These are phyloP conservation scores for Corydoras sp. DNA, from an alignment of 2,113 vertebrate genomes.

Conservation along the genomic window DNA sequence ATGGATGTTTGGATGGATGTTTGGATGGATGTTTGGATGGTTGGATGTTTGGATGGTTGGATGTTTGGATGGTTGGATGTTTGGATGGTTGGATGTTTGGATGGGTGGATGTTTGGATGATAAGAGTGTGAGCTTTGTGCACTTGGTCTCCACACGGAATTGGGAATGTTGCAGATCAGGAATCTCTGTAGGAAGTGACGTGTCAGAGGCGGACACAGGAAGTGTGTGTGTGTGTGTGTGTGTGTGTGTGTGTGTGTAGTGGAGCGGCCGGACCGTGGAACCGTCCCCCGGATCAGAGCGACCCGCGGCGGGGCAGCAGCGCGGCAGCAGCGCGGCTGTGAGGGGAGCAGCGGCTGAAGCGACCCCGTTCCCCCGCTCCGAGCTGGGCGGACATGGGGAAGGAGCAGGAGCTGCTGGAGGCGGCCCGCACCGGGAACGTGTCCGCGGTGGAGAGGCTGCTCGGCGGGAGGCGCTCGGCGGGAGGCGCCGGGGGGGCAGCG, in stretches of 20 bases:
- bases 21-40: too few relatives aligned
- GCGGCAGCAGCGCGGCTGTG: conserved; percentile 36
- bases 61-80: too few relatives aligned
- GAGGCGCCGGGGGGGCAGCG: conserved; percentile 60
- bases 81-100: too few relatives aligned
- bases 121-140: neutral
- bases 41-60: too few relatives aligned
- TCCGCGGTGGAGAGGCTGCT: conserved; percentile 90
- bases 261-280: conserved; percentile 47
- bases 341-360: conserved; percentile 46
- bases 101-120: neutral
- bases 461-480: conserved; percentile 81
- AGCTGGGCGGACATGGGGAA: conserved; percentile 80
- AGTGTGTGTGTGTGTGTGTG: conserved; percentile 56
- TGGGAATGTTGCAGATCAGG: neutral
- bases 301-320: conserved; percentile 21
- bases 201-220: conserved; percentile 62
- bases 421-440: conserved; percentile 90
- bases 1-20: too few relatives aligned
- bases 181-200: conserved; percentile 70
- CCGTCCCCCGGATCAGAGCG: conserved; percentile 54
- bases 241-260: neutral
- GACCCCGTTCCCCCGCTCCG: conserved; percentile 40
- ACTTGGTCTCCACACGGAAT: conserved; percentile 3
- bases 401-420: conserved; percentile 95